Conservation (phyloP, 2,888 invertebrate species). For the Drosophila subsilvestris region DNA sequence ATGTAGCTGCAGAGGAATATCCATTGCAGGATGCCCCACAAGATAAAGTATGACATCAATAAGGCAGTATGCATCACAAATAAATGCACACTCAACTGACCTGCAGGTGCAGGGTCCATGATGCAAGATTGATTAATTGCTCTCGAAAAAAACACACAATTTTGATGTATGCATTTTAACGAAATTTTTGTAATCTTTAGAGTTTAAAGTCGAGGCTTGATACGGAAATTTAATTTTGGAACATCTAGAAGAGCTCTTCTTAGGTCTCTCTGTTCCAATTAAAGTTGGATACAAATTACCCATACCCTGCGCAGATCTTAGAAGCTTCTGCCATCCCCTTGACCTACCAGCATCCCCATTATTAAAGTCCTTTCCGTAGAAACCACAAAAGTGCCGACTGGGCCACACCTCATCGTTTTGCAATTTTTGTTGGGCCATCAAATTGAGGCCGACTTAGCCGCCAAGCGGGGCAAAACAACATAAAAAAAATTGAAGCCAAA, state of each 20-base stretch:
- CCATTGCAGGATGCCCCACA: slow-evolving; percentile 55
- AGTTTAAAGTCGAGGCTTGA: neutral
- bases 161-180: neutral
- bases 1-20: slow-evolving; percentile 39
- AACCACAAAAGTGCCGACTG: slow-evolving; percentile 68
- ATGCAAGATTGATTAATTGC: neutral
- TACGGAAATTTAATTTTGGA: too few relatives aligned
- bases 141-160: neutral
- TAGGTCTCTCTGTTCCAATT: neutral
- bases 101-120: neutral
- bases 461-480: slow-evolving; percentile 12
- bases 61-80: slow-evolving; percentile 27
- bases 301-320: neutral
- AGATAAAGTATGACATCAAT: neutral
- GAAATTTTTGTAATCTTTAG: neutral
- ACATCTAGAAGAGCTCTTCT: neutral
- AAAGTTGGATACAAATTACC: neutral
- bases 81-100: neutral
- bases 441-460: slow-evolving; percentile 51
- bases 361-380: slow-evolving; percentile 25
- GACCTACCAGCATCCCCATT: neutral
- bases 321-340: neutral
- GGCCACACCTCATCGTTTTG: slow-evolving; percentile 39
- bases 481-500: slow-evolving; percentile 38
- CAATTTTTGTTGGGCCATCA: slow-evolving; percentile 41